These are phyloP conservation scores for Coboldia fuscipes DNA, from an alignment of 1,140 invertebrate species.

Conservation along the genomic window DNA sequence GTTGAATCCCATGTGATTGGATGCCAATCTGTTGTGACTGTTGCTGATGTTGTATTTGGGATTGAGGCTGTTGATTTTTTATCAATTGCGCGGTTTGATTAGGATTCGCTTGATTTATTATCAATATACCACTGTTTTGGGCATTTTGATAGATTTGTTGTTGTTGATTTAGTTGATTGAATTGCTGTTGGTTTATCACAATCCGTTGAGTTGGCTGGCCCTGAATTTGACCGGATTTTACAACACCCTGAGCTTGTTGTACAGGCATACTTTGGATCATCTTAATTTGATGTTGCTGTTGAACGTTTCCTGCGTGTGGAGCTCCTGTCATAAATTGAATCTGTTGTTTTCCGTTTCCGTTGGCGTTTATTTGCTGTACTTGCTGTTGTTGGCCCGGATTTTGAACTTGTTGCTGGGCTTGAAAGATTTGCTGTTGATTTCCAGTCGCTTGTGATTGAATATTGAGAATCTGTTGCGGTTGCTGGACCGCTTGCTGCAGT, in stretches of 20 bases:
- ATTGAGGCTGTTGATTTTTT: too few relatives aligned
- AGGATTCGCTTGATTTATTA: too few relatives aligned
- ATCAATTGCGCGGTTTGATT: too few relatives aligned
- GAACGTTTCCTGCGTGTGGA: not conserved
- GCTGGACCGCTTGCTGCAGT: slow-evolving; percentile 3
- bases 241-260: slow-evolving; percentile 9
- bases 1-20: too few relatives aligned
- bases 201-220: slow-evolving; percentile 7
- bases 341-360: not conserved
- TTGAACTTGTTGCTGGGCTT: slow-evolving; percentile 1
- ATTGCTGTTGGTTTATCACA: slow-evolving; percentile 27
- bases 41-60: too few relatives aligned
- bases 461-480: slow-evolving; percentile 1
- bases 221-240: not conserved
- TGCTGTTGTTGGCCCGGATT: slow-evolving; percentile 2
- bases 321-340: not conserved
- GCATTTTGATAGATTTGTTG: slow-evolving; percentile 24
- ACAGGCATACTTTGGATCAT: slow-evolving; percentile 11
- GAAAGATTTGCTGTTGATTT: not conserved
- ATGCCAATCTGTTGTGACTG: too few relatives aligned
- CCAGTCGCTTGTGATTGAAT: not conserved
- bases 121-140: too few relatives aligned
- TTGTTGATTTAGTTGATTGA: slow-evolving; percentile 27
- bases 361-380: not conserved
- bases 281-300: slow-evolving; percentile 11